Evolutionary conservation across 2,888 invertebrate species (phyloP), one percentile per base, ranked within the genome.

Genomic region (Priocnemis perturbator): DNA sequence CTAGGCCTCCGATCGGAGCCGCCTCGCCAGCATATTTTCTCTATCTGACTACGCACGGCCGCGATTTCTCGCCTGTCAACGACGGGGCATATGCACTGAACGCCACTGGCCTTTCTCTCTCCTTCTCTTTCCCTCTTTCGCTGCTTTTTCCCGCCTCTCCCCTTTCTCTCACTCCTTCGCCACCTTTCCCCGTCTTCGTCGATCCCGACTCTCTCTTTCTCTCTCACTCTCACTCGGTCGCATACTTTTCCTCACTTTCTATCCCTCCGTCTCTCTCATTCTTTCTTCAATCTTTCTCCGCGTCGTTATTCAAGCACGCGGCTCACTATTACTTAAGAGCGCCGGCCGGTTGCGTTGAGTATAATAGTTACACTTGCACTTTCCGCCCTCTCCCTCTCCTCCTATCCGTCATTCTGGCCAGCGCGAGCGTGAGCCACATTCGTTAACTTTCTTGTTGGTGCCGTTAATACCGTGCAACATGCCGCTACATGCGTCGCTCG

Each of bases 31-130:
- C 4, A 37, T 9, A 37, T 37, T 37, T 37, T 37, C 37, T 9
- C 37, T 26, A 7, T 26, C 26, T 37, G 37, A 37, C 37, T 3
- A 37, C 67, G 69, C 71, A 69, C 69, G 78, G 72, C 78, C 78
- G 78, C 78, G 67, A 77, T 78, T 77, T 77, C 77, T 69, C 78
- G 64, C 67, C 76, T 75, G 76, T 78, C 78, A 77, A 77, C 77
- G 69, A 72, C 57, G 56, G 56, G 63, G 67, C 67, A 67, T 55
- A 47, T 50, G 23, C 64, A 44, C 23, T 26, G 17, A 37, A 37
- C 37, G 7, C 26, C 26, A 7, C 7, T 7, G 37, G 50, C 50
- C 50, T 50, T 50, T 50, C 19, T 50, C 50, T 57, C 30, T 57
- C 58, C 26, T 15, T 26, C 58, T 19, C 58, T 37, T 44, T 58